Evolutionary conservation across 30 jellyfish, hydroid and myxozoan genomes (phyloP), one percentile per base, ranked within the genome.

Genomic region (Cassiopea andromeda): DNA sequence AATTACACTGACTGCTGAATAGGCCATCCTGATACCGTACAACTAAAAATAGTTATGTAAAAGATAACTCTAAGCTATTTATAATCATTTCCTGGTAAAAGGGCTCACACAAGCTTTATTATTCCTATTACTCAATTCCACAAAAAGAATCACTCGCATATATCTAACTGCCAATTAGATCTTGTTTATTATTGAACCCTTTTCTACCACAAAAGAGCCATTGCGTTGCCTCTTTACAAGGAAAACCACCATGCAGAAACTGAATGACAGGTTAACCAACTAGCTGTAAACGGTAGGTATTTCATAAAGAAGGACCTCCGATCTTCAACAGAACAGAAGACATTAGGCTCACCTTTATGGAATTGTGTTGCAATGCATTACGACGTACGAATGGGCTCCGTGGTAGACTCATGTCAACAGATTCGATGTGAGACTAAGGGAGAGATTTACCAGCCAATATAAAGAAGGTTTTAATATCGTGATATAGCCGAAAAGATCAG

Each of bases 381-480:
- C 86, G 69, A 44, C 73, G 86, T 46, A 77, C 3, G 74, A 48
- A 77, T 8, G 86, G 86, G 27, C 86, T 77, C 50, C 84, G 44
- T 48, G 73, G 57, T 2, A 77, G 50, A 77, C 48, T 60, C 86
- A 77, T 77, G 86, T 2, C 86, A 48, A 54, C 74, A 44, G 48
- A 67, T 44, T 67, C 45, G 38, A 27, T 14, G 27, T 70, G 17
- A 70, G 79, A 70, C 79, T 70, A 54, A 70, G 17, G 27, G 50
- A 70, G 79, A 64, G 27, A 64, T 14, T 64, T 64, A 54, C 10
- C 7, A 70, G 38, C 18, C 54, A 14, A 38, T 19, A 18, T 70
- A n/a, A 70, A 18, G 79, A 70, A 15, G 50, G 79, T 2, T 8
- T 70, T 18, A 70, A 70, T 27, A 27, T 70, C 79, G 27, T 16